phyloP scores from a whole-genome alignment of 1,140 invertebrate genomes.

The Psix sp. region DNA sequence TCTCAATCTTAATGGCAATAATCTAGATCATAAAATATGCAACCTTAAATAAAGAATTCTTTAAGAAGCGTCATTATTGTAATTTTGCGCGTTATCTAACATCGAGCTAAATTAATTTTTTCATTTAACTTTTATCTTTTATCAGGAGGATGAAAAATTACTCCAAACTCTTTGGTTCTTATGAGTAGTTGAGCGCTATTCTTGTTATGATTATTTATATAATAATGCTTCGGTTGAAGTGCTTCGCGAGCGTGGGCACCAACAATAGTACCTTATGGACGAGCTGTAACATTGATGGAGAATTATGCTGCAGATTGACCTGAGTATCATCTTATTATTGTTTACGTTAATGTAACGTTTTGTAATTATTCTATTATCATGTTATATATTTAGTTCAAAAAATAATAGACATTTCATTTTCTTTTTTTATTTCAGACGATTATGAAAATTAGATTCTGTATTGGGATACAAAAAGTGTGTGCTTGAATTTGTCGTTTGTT shows the following conservation, averaged over 20 bases:
- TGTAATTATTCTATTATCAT: no score
- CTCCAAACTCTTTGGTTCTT: slow-evolving; percentile 19
- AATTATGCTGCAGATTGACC: slow-evolving; percentile 9
- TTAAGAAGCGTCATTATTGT: slow-evolving; percentile 39
- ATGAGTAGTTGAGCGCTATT: slow-evolving; percentile 10
- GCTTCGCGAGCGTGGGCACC: neutral
- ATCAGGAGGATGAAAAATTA: slow-evolving; percentile 34
- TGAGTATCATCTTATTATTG: neutral
- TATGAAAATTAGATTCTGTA: no score
- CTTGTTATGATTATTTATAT: slow-evolving; percentile 20
- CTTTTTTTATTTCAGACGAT: no score
- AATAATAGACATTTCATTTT: no score
- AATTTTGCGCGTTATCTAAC: slow-evolving; percentile 33
- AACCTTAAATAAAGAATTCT: slow-evolving; percentile 50
- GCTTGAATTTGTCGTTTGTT: no score
- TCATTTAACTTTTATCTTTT: slow-evolving; percentile 39
- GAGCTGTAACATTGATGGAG: slow-evolving; percentile 3
- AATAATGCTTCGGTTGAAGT: slow-evolving; percentile 16
- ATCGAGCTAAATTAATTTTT: slow-evolving; percentile 44
- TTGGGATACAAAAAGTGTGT: no score
- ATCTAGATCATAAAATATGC: slow-evolving; percentile 50
- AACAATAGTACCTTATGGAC: slow-evolving; percentile 1
- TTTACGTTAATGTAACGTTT: no score
- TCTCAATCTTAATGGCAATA: slow-evolving; percentile 53
- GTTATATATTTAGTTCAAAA: no score